phyloP scores from a whole-genome alignment of 2,888 invertebrate genomes.

The Platycheirus rosarum region DNA sequence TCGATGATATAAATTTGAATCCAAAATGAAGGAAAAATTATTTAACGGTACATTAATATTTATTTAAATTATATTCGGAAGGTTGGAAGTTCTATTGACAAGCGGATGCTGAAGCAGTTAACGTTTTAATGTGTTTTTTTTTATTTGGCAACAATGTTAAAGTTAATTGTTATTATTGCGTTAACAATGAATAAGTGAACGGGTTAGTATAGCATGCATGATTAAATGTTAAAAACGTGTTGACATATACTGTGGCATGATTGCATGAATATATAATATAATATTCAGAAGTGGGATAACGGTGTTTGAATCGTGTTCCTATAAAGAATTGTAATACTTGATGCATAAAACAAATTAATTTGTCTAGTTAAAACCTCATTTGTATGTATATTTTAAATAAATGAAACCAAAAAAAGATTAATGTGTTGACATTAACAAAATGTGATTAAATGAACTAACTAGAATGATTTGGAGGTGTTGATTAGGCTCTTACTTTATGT shows the following conservation, averaged over 20 bases:
- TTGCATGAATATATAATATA: neutral
- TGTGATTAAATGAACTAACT: too few relatives aligned
- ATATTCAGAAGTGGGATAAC: neutral
- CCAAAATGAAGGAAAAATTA: constrained; percentile 55
- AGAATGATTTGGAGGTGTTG: too few relatives aligned
- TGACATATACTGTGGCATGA: neutral
- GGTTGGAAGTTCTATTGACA: constrained; percentile 38
- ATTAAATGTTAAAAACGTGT: constrained; percentile 28
- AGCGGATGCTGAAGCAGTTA: constrained; percentile 63
- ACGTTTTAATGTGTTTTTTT: constrained; percentile 60
- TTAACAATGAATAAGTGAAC: constrained; percentile 49
- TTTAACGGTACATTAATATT: constrained; percentile 69
- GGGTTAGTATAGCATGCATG: constrained; percentile 20
- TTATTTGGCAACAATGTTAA: constrained; percentile 30
- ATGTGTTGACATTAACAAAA: too few relatives aligned
- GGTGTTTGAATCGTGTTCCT: too few relatives aligned
- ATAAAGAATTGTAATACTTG: too few relatives aligned
- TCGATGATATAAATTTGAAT: constrained; percentile 29
- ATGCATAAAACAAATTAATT: too few relatives aligned
- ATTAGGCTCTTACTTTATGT: too few relatives aligned
- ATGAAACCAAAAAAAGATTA: too few relatives aligned
- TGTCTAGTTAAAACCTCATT: too few relatives aligned
- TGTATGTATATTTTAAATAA: too few relatives aligned
- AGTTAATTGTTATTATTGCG: constrained; percentile 60
- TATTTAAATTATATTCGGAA: constrained; percentile 50